Percentiles rank a stretch among this genome's conserved stretches.
Conservation (phyloP, 2,888 invertebrate species). For the Drosophila mettleri region DNA sequence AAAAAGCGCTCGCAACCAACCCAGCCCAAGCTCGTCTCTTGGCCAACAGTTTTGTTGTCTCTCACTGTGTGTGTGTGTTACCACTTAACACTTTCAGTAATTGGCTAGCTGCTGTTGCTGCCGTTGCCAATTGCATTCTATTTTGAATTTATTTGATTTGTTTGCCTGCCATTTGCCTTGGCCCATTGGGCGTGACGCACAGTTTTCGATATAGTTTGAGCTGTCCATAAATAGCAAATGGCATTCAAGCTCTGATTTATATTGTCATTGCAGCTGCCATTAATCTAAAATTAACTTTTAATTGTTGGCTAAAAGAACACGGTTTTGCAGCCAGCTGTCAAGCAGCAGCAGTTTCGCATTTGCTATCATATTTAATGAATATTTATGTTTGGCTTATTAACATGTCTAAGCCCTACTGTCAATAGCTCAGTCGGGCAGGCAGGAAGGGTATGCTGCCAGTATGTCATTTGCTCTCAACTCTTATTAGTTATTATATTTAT, state of each 20-base stretch:
- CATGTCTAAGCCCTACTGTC: background rate
- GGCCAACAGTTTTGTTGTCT: slow-evolving; percentile 18
- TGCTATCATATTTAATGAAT: background rate
- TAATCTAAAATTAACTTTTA: background rate
- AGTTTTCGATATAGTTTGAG: background rate
- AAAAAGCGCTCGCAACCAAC: slow-evolving; percentile 38
- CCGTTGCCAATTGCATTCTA: slow-evolving; percentile 49
- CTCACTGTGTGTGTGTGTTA: slow-evolving; percentile 35
- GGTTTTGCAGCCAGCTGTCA: slow-evolving; percentile 2
- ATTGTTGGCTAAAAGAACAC: background rate
- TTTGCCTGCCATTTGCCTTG: slow-evolving; percentile 45
- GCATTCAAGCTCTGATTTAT: slow-evolving; percentile 18
- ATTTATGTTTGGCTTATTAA: slow-evolving; percentile 1
- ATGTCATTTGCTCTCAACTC: background rate
- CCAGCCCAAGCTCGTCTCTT: slow-evolving; percentile 19
- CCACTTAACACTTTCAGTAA: slow-evolving; percentile 69
- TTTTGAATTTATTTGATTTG: slow-evolving; percentile 53
- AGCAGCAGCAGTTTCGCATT: background rate
- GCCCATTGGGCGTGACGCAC: slow-evolving; percentile 29
- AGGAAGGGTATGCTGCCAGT: too few species aligned
- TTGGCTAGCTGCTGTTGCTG: slow-evolving; percentile 31
- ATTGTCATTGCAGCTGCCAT: slow-evolving; percentile 6
- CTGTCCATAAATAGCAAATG: slow-evolving; percentile 3
- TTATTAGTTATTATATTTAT: too few species aligned
- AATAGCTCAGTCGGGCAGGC: background rate